Conservation (phyloP, 2,888 invertebrate species). For the Omphaloscelis lunosa region DNA sequence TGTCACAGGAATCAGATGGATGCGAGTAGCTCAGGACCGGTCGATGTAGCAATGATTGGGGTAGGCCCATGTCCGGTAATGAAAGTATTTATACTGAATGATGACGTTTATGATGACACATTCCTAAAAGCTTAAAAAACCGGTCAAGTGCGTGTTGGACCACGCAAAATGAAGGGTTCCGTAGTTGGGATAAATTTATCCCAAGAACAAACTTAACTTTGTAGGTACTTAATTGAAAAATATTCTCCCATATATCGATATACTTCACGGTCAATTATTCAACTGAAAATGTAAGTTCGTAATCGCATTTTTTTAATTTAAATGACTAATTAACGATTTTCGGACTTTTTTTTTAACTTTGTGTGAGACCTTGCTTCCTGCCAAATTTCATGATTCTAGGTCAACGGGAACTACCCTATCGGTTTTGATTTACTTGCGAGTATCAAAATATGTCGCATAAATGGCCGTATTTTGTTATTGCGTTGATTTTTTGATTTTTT, state of each 20-base stretch:
- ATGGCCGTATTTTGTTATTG: no score
- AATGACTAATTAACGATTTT: no score
- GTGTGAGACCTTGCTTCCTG: no score
- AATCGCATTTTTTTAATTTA: not conserved
- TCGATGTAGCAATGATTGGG: not conserved
- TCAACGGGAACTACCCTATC: no score
- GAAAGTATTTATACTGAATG: not conserved
- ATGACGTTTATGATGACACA: not conserved
- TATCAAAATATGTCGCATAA: no score
- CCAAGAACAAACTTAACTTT: not conserved
- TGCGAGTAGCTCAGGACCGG: not conserved
- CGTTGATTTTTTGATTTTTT: no score
- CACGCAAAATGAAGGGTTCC: not conserved
- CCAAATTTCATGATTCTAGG: no score
- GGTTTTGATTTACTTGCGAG: no score
- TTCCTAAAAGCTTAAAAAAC: not conserved
- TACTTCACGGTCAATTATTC: not conserved
- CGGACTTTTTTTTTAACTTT: no score
- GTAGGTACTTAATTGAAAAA: not conserved
- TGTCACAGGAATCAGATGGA: not conserved
- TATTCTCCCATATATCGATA: not conserved
- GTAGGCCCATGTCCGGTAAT: not conserved
- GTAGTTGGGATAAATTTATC: not conserved
- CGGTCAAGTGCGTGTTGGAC: not conserved
- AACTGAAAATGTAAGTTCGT: not conserved